Conservation (phyloP, 2,113 vertebrate genomes). For the Scartelaos histophorus region DNA sequence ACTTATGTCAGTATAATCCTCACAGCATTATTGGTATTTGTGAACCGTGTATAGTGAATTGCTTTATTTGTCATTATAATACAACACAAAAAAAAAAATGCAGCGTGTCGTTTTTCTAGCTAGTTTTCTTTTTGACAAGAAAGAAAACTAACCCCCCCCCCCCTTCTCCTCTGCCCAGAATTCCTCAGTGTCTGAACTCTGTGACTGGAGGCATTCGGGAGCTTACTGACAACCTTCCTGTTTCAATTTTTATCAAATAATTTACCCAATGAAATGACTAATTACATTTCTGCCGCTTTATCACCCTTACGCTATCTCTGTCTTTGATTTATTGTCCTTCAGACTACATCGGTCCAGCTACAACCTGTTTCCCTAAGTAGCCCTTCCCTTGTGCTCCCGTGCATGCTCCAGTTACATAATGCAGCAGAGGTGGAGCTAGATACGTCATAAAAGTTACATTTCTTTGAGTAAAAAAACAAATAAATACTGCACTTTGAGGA, state of each 20-base stretch:
- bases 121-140: slow-evolving; percentile 59
- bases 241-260: slow-evolving; percentile 28
- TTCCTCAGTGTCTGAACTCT: slow-evolving; percentile 76
- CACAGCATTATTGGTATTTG: background rate
- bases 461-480: too few relatives aligned
- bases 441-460: background rate
- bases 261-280: background rate
- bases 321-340: slow-evolving; percentile 18
- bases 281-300: background rate
- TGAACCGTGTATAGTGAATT: background rate
- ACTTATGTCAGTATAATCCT: background rate
- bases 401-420: slow-evolving; percentile 61
- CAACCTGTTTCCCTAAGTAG: slow-evolving; percentile 30
- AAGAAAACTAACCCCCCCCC: slow-evolving; percentile 33
- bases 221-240: slow-evolving; percentile 74
- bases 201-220: slow-evolving; percentile 73
- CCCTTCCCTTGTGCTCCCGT: slow-evolving; percentile 33
- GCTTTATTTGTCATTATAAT: too few relatives aligned
- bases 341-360: slow-evolving; percentile 16
- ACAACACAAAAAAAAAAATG: background rate
- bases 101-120: slow-evolving; percentile 16
- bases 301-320: background rate
- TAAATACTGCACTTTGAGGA: too few relatives aligned
- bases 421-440: slow-evolving; percentile 8
- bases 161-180: slow-evolving; percentile 67